Percentiles rank a stretch among this genome's conserved stretches.
phyloP scores from a whole-genome alignment of 2,797 vertebrate species.

The Loris lydekkerianus region DNA sequence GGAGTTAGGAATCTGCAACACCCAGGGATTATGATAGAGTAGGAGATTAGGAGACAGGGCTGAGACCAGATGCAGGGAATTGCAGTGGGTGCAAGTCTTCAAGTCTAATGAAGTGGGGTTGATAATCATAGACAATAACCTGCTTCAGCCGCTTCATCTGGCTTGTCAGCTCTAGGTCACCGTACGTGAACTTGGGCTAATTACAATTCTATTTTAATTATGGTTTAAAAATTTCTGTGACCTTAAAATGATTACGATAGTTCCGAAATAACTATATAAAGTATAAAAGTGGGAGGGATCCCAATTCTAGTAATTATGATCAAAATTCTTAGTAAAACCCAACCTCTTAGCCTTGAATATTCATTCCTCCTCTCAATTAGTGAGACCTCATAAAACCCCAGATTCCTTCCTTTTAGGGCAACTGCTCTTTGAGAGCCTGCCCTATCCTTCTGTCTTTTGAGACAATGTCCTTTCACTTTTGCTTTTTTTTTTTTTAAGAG shows the following conservation, averaged over 20 bases:
- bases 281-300: background rate
- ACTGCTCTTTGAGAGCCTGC: background rate
- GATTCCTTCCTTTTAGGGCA: background rate
- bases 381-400: background rate
- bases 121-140: background rate
- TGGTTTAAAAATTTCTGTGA: background rate
- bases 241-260: background rate
- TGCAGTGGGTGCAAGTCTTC: background rate
- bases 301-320: background rate
- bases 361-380: background rate
- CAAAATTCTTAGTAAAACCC: background rate
- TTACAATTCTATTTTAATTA: background rate
- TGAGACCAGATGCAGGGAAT: background rate
- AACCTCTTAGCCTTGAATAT: background rate
- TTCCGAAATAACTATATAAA: background rate
- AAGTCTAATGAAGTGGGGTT: background rate
- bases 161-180: background rate
- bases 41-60: background rate
- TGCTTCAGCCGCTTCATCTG: background rate
- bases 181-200: background rate
- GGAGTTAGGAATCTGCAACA: background rate
- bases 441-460: background rate
- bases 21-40: background rate
- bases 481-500: background rate
- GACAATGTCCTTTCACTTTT: background rate